Evolutionary conservation across 2,888 invertebrate genomes (phyloP), one percentile per base, ranked within the genome.

Genomic region (Malacosoma neustria): DNA sequence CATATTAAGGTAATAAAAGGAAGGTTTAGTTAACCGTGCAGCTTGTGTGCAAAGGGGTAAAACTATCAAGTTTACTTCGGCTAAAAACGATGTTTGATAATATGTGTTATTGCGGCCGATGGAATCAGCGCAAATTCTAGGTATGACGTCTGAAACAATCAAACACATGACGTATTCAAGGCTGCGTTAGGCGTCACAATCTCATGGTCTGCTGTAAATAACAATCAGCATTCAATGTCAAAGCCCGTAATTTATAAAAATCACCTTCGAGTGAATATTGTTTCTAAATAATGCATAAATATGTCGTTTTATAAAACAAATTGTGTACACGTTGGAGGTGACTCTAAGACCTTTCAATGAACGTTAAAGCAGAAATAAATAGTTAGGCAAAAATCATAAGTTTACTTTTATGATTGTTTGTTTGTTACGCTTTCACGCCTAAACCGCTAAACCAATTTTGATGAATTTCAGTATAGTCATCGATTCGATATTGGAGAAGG

Each of bases 121-220:
- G 9, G 62, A 56, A 66, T 61, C 61, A 66, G 57, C 59, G 62
- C 62, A 65, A 70, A 72, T 72, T 60, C 60, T 63, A 63, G 51
- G 60, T 62, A 61, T 73, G 74, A 75, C 73, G 76, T 66, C 53
- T 54, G 51, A 50, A 60, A 66, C 71, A 73, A 76, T 72, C 68
- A 72, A 77, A 80, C 75, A 77, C 61, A 76, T 69, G 65, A 72
- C 70, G 61, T 60, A 54, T 51, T 70, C 81, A 81, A 80, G 81
- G 82, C 70, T 72, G 63, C 57, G 50, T 48, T 46, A 60, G 54
- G 68, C 73, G 77, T 76, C 79, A 76, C 60, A 61, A 66, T 57
- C 63, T 61, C 61, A 50, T 54, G 63, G 56, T 58, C 63, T 67
- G 62, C 55, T 61, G 68, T 66, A 66, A 69, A 71, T 71, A 72